Conservation (phyloP, 2,113 vertebrate species). For the Podocnemis expansa region DNA sequence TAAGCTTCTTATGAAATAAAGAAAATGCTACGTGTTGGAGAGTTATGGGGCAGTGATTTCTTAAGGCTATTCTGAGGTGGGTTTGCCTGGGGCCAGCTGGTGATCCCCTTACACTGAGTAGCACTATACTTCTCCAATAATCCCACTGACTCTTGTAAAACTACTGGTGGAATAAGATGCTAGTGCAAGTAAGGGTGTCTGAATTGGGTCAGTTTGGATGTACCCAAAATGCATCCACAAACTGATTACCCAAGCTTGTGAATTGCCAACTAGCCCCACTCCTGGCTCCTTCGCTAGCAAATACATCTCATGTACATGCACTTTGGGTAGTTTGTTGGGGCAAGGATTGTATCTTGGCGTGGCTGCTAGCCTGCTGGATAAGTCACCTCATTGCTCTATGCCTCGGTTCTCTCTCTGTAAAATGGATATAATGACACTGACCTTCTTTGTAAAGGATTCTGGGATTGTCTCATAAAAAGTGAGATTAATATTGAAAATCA, state of each 20-base stretch:
- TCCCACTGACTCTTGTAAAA: background rate
- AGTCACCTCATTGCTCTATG: background rate
- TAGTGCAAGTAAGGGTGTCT: background rate
- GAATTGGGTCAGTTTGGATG: rapidly evolving
- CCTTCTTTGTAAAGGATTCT: background rate
- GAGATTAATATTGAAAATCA: background rate
- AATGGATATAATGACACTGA: background rate
- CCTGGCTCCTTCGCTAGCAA: background rate
- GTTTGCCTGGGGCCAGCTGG: background rate
- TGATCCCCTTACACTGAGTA: background rate
- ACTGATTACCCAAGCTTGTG: background rate
- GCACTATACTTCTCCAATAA: background rate
- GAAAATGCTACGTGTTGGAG: background rate
- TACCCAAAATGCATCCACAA: background rate
- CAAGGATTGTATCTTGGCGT: background rate
- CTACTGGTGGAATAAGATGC: rapidly evolving
- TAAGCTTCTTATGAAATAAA: background rate
- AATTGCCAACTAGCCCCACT: background rate
- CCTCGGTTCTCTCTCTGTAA: background rate
- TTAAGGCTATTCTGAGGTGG: background rate
- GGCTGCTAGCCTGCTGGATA: background rate
- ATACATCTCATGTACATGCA: background rate
- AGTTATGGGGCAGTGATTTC: background rate
- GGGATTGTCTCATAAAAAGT: background rate
- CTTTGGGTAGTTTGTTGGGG: background rate